Base-by-base conservation (phyloP, 2,888 invertebrate genomes). In the Pomacea canaliculata region DNA sequence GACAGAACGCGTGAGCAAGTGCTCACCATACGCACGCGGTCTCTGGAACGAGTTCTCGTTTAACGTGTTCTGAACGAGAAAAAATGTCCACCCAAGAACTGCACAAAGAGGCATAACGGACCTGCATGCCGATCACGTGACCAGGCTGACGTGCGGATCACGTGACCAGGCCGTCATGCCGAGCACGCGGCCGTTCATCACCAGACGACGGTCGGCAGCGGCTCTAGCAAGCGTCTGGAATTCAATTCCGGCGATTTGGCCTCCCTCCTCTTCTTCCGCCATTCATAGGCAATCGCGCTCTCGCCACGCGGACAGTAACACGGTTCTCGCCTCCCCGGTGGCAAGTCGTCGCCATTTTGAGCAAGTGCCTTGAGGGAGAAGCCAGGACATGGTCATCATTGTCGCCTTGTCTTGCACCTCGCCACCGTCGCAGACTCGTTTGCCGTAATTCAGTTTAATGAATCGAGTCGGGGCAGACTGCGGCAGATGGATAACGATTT, bases 151-250 rank as follows among this genome's bases (percentile, higher is more conserved):
- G 2, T 56, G 16, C 51, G 2, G 51, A 56, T 56, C 51, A 56
- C 51, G 51, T 56, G 51, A 56, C 51, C 51, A 10, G 10, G 51
- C 51, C 51, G 10, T 56, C 65, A 71, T 71, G 71, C 71, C 71
- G 48, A 63, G 46, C 71, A 71, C 71, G 71, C 13, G n/a, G 60
- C 18, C 71, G 48, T 71, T 49, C 71, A 71, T 71, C 71, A 71
- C 71, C 19, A n/a, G 12, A 48, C 12, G 71, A n/a, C 48, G 27
- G 60, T 48, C 23, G 49, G 23, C 71, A 49, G 63, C 23, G 16
- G 13, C 13, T 23, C 16, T 62, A 48, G 37, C 62, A 63, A 37
- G 49, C n/a, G 65, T 49, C 65, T n/a, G 37, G 19, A 71, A 71
- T 63, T 65, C 71, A 71, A 71, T 71, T 71, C 48, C 23, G 49